Conservation (phyloP, 1,140 invertebrate species). For the Chironomus striatipennis region DNA sequence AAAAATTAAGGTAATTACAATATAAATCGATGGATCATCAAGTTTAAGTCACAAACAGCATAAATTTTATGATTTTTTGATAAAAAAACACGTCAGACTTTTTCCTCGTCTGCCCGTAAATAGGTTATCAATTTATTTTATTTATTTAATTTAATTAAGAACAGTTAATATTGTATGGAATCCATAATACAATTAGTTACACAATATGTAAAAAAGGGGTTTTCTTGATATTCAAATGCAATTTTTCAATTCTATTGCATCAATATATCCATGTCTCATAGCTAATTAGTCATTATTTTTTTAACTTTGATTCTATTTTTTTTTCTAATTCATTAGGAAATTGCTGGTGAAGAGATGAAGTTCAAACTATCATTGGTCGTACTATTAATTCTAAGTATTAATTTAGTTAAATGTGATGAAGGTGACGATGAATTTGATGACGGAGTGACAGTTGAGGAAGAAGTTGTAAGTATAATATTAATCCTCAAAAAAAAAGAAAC, state of each 20-base stretch:
- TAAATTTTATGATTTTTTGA: no score
- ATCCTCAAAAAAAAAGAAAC: not conserved
- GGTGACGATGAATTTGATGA: constrained; percentile 32
- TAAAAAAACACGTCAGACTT: not conserved
- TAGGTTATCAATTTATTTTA: constrained; percentile 9
- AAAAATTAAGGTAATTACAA: no score
- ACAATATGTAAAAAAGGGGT: not conserved
- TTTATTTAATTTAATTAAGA: constrained; percentile 10
- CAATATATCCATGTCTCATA: not conserved
- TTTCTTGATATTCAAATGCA: not conserved
- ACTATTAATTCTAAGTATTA: not conserved
- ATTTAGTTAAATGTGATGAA: not conserved
- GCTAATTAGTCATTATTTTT: not conserved
- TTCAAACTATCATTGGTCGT: not conserved
- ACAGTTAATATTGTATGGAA: not conserved
- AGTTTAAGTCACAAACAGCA: no score
- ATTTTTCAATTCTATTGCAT: not conserved
- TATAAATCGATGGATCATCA: no score
- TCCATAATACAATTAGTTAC: not conserved
- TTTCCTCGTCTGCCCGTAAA: not conserved
- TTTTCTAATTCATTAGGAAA: not conserved
- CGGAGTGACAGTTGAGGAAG: constrained; percentile 36
- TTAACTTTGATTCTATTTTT: not conserved
- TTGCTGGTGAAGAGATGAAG: not conserved
- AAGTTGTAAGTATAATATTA: constrained; percentile 32